Evolutionary conservation across 2,888 invertebrate species (phyloP), one percentile per base, ranked within the genome.

Genomic region (Oasisia sp.): DNA sequence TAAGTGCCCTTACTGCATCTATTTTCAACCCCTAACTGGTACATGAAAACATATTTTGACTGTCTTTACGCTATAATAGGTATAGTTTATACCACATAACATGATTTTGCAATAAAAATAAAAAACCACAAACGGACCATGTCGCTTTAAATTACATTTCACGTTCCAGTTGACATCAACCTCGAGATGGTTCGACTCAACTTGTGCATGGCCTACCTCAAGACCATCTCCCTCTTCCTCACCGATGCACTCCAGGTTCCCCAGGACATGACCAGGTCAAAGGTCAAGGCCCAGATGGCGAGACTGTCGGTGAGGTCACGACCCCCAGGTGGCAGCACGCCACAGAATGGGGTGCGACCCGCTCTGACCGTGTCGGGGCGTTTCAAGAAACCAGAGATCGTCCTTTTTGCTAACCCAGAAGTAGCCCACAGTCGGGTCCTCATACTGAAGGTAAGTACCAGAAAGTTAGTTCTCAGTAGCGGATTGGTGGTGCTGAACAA

Each of bases 381-480:
- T 94, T 97, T 98, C 94, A 97, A 98, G 56, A 97, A 98, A 95
- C 98, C 98, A 0, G 98, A 98, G 96, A 97, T 98, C 91, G 97
- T 98, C 96, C 97, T 98, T 94, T 97, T 98, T 95, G 97, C 98
- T 0, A 96, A 96, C 91, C 96, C 96, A 5, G 95, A 95, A 8
- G 94, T 95, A 32, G 93, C 94, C 32, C 95, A 95, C 92, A 97
- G 97, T 1, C 97, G 97, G 94, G 97, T 97, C 7, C 95, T 98
- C 90, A 97, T 98, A 19, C 97, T 98, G 12, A 97, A 98, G 95
- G 96, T 96, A 93, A 94, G 95, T 89, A 44, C 19, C 38, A 38
- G 38, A 38, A 38, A 38, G 38, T 38, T n/a, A n/a, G n/a, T n/a
- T n/a, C n/a, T n/a, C 45, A 7, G 0, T 45, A 45, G 45, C 45